Evolutionary conservation across 2,113 vertebrate genomes (phyloP), one percentile per base, ranked within the genome.

Genomic region (Manacus vitellinus): DNA sequence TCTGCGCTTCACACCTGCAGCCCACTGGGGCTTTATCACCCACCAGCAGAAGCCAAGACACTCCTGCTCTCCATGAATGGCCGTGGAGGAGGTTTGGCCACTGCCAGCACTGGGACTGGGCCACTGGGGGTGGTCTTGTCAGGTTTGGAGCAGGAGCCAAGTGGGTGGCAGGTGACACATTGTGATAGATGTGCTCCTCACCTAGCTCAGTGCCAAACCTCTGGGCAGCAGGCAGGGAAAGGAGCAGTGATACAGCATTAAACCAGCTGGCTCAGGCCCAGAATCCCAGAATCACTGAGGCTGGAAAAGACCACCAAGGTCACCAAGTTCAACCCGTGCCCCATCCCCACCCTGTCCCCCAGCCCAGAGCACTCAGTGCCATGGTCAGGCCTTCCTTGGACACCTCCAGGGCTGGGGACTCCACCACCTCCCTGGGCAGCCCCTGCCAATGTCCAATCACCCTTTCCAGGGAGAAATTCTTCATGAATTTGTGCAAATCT

Each of bases 291-390:
- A 8, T 2, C 39, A 21, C 39, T 12, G 52, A 39, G 61, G 33
- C 0, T 28, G 77, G 68, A 2, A 79, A 67, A 52, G 10, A 0
- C 52, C 46, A 46, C 37, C 33, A 6, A 9, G 33, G 0, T 1
- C 77, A n/a, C 21, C 0, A 0, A 46, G 18, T 6, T 55, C 33
- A 1, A 19, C 6, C 37, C 23, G 31, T 66, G 68, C 33, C 44
- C 2, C 0, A 55, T 41, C 1, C n/a, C 21, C 49, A 17, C 33
- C 46, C 5, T n/a, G 23, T 61, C 20, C 23, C 68, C 61, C 70
- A 61, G 33, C 28, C 70, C 61, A 73, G 59, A 43, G 59, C 67
- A 0, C 76, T 19, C 1, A 74, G 86, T 46, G 61, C 13, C 46
- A 68, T 19, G 12, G 24, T 70, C 54, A 61, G 70, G 2, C 4